Evolutionary conservation across 2,113 vertebrate genomes (phyloP), one percentile per base, ranked within the genome.

Genomic region (Zosterops hypoxanthus): DNA sequence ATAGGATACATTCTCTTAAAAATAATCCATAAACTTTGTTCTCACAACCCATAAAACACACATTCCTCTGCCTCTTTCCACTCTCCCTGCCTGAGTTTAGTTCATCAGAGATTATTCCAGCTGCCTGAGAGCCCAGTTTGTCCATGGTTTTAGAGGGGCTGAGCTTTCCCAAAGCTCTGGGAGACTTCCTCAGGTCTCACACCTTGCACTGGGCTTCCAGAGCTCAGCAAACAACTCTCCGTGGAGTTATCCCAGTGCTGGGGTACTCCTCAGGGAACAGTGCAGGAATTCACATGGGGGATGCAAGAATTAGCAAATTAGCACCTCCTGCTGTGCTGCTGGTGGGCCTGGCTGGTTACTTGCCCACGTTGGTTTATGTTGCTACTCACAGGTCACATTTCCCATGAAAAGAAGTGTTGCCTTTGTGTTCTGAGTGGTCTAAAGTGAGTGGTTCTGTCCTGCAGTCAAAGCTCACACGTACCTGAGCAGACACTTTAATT

Each of bases 201-300:
- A 68, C 18, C 20, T 75, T 31, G 13, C 8, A 3, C 0, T 57
- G 53, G 25, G 23, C 42, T 78, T 69, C 42, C 29, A 29, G 64
- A 59, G 34, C n/a, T 36, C 0, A 22, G 26, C 41, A 34, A 70
- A 12, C 20, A 28, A 0, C 46, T 44, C 47, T 24, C 26, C 33
- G 1, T 2, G 3, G 15, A 46, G 49, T 24, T 57, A 65, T 22
- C 9, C 39, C 52, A 25, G 39, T 5, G 53, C 24, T 14, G 0
- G 4, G n/a, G 33, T 46, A 7, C 36, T 26, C 7, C 1, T 11
- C 15, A 31, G 29, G 21, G 41, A 39, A 13, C 21, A 56, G 34
- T 6, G 57, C 7, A 73, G 29, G 47, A 63, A 50, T 31, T 22
- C 1, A 1, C 22, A 9, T 1, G 21, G 41, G 57, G 20, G 64